Conservation (phyloP, 2,888 invertebrate genomes). For the Formica aserva region DNA sequence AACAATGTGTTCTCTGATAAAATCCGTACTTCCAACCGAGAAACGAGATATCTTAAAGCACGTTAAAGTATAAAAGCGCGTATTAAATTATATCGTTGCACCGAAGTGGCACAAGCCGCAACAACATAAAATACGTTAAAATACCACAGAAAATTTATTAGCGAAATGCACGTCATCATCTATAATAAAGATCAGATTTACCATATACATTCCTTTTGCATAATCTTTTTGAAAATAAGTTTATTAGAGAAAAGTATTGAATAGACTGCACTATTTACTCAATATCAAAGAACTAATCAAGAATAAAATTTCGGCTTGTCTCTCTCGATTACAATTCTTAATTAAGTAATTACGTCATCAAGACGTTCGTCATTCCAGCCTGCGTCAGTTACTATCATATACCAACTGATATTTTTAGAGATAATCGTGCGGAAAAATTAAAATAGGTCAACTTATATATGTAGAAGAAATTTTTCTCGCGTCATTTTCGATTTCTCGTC, state of each 20-base stretch:
- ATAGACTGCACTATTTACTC: neutral
- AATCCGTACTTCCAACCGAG: neutral
- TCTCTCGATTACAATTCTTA: neutral
- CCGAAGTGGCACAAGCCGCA: neutral
- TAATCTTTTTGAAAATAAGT: neutral
- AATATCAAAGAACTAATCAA: neutral
- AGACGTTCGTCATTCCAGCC: neutral
- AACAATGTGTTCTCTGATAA: neutral
- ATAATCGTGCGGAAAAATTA: neutral
- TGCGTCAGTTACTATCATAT: neutral
- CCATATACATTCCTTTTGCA: no score
- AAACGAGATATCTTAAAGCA: neutral
- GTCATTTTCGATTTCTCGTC: neutral
- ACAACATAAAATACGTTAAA: neutral
- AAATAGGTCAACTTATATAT: neutral
- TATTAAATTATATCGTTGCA: constrained; percentile 3
- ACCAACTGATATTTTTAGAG: neutral
- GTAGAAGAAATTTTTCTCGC: neutral
- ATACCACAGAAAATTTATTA: neutral
- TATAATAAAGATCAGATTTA: neutral
- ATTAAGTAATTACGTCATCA: neutral
- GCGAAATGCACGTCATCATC: neutral
- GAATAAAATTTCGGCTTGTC: neutral
- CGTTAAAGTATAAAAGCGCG: neutral
- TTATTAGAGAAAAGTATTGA: neutral